Conservation (phyloP, 2,888 invertebrate genomes). For the Dolichomitus sp. region DNA sequence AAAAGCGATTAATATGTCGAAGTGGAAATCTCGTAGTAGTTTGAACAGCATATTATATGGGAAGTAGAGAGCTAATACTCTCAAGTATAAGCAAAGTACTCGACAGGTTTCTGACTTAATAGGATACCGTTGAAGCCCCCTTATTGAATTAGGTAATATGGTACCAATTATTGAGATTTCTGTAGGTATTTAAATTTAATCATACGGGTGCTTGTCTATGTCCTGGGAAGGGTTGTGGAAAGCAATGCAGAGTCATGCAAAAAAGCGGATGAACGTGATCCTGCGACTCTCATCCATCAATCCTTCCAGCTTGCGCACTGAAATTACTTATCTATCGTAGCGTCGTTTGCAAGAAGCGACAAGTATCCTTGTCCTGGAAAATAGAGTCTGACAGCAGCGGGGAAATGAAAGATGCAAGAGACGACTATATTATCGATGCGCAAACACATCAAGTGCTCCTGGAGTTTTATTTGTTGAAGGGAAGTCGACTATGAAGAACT, state of each 20-base stretch:
- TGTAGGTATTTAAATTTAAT: background rate
- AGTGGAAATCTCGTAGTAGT: background rate
- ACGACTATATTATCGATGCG: conserved; percentile 49
- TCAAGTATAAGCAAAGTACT: background rate
- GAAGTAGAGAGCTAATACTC: background rate
- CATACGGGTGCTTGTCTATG: conserved; percentile 4
- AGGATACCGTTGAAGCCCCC: background rate
- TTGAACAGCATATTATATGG: background rate
- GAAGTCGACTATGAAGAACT: background rate
- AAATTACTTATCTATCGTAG: conserved; percentile 40
- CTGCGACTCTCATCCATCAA: conserved; percentile 51
- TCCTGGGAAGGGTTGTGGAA: conserved; percentile 1
- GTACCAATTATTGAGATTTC: conserved; percentile 8
- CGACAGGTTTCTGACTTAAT: background rate
- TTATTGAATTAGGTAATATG: conserved; percentile 3
- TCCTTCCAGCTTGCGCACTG: background rate
- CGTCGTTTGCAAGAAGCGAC: conserved; percentile 37
- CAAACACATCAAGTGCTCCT: conserved; percentile 11
- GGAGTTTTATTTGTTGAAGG: conserved; percentile 39
- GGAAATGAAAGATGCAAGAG: conserved; percentile 39
- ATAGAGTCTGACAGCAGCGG: conserved; percentile 30
- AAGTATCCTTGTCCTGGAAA: conserved; percentile 31
- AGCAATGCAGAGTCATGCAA: conserved; percentile 25
- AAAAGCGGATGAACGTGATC: background rate
- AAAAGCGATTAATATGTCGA: background rate